phyloP scores from a whole-genome alignment of 2,797 vertebrate genomes.

The Coccyzus lansbergi region DNA sequence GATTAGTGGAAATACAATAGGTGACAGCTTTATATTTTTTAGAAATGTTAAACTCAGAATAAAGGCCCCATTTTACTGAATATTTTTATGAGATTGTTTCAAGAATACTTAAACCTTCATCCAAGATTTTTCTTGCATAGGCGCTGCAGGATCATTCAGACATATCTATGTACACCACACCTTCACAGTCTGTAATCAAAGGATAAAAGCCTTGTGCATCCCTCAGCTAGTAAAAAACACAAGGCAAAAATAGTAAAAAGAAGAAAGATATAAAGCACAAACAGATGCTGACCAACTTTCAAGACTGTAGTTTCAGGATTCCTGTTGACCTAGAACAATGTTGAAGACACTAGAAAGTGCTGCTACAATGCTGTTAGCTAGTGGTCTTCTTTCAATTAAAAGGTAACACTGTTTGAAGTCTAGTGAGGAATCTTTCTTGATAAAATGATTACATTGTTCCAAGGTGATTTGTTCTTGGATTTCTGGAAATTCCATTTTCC shows the following conservation, averaged over 20 bases:
- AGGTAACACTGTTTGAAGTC: background rate
- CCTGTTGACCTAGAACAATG: background rate
- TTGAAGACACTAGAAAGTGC: background rate
- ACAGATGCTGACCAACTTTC: background rate
- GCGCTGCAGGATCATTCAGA: background rate
- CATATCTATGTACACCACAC: background rate
- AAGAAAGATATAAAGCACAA: background rate
- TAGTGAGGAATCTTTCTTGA: background rate
- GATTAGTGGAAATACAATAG: background rate
- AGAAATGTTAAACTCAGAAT: background rate
- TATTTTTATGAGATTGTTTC: background rate
- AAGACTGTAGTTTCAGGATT: background rate
- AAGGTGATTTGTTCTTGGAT: background rate
- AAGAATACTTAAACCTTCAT: background rate
- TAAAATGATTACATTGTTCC: background rate
- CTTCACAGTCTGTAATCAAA: background rate
- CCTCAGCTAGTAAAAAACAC: background rate
- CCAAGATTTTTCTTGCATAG: background rate
- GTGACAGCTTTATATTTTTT: background rate
- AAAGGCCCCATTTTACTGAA: background rate
- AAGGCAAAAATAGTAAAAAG: background rate
- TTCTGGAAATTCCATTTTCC: constrained; percentile 15
- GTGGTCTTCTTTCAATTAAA: background rate
- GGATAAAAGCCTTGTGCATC: background rate
- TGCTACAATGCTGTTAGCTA: background rate